phyloP scores from a whole-genome alignment of 2,797 vertebrate genomes.

The Pseudomugil tenellus region DNA sequence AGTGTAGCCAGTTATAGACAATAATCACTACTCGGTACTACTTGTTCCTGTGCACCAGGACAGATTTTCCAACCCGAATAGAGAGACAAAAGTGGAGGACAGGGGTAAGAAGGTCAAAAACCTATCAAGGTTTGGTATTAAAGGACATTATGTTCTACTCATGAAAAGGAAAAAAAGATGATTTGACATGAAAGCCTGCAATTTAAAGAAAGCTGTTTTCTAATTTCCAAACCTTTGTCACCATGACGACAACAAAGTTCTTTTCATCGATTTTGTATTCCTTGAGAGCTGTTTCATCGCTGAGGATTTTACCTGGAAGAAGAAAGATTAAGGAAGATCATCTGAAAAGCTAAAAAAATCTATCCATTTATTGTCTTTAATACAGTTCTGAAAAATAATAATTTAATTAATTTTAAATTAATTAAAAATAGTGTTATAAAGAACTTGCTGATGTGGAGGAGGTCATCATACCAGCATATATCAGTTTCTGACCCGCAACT shows the following conservation, averaged over 20 bases:
- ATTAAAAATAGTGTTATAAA: background rate
- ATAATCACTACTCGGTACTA: background rate
- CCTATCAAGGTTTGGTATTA: background rate
- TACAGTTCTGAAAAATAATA: background rate
- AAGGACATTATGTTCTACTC: background rate
- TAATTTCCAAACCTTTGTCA: conserved; percentile 90
- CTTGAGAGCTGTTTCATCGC: conserved; percentile 92
- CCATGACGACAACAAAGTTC: conserved; percentile 98
- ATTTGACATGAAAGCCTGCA: background rate
- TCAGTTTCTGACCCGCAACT: conserved; percentile 93
- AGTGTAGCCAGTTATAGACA: background rate
- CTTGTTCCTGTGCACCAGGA: background rate
- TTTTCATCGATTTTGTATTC: conserved; percentile 98
- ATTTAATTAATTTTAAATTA: background rate
- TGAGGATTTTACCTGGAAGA: conserved; percentile 92
- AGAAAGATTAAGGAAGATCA: conserved; percentile 12
- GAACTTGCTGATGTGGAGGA: background rate
- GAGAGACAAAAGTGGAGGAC: background rate
- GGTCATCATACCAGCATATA: conserved; percentile 90
- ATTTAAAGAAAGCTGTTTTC: background rate
- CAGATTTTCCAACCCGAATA: background rate
- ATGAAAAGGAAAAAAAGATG: background rate
- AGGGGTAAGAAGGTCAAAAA: conserved; percentile 5
- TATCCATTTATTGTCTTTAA: background rate
- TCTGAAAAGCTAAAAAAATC: background rate